Percentiles rank a stretch among this genome's conserved stretches.
These are phyloP conservation scores for Salvator merianae DNA, from an alignment of 2,113 vertebrate genomes.

Conservation along the genomic window DNA sequence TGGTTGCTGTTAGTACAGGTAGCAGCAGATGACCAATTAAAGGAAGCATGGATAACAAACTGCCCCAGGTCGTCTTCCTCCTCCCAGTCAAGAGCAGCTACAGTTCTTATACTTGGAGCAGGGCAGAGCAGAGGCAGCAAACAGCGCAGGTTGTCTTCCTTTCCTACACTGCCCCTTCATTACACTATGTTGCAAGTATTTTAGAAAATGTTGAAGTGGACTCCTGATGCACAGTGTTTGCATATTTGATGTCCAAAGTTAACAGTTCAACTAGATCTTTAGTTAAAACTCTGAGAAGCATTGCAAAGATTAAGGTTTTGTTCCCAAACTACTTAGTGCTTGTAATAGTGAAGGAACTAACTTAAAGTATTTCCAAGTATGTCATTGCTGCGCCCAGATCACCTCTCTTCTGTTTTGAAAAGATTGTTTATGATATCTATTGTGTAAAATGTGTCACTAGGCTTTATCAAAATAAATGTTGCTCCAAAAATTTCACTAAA, in stretches of 20 bases:
- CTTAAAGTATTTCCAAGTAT: fast-evolving
- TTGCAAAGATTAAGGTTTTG: neutral
- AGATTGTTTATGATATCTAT: neutral
- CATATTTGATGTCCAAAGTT: too few relatives aligned
- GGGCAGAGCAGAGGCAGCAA: too few relatives aligned
- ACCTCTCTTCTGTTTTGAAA: neutral
- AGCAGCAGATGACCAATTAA: too few relatives aligned
- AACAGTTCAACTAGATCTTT: neutral
- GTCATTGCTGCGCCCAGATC: conserved; percentile 14
- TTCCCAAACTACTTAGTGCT: conserved; percentile 9
- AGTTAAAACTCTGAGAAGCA: neutral
- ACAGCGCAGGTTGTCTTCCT: too few relatives aligned
- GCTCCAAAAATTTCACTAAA: neutral
- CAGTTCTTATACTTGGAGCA: too few relatives aligned
- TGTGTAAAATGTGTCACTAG: neutral
- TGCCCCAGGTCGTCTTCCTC: too few relatives aligned
- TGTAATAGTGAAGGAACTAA: neutral
- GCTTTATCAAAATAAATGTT: neutral
- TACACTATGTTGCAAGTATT: neutral
- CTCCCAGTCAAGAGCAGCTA: too few relatives aligned
- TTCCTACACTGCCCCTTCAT: too few relatives aligned
- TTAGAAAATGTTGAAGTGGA: neutral
- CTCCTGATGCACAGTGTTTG: too few relatives aligned
- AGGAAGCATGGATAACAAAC: too few relatives aligned
- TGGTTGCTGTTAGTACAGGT: too few relatives aligned